Evolutionary conservation across 2,888 invertebrate species (phyloP), one percentile per base, ranked within the genome.

Genomic region (Priocnemis perturbator): DNA sequence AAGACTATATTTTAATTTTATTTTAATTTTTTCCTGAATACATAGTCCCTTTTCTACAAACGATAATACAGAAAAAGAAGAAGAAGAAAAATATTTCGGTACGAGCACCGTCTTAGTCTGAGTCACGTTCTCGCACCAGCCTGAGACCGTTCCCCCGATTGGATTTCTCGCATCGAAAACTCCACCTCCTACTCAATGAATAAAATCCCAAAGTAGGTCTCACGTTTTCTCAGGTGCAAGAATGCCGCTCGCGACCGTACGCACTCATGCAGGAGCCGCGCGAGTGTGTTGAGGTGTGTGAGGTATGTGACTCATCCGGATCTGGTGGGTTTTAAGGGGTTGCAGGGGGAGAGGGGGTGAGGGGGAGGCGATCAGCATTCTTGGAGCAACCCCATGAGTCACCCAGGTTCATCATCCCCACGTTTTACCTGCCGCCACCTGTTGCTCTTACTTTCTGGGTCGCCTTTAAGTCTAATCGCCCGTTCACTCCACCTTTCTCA

Each of bases 371-470:
- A 81, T 81, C 82, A 79, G 82, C 84, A 84, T 85, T 84, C 85
- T 75, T 71, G 79, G 84, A 79, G 85, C 82, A 85, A 84, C 85
- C 85, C 85, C 85, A 78, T 85, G 85, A 85, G 79, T 85, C 85
- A 85, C 76, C 83, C 7, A 37, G 77, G 73, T 70, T 81, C 80
- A 74, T 79, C 84, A 82, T 83, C 83, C 83, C 77, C 77, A 47
- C 58, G 65, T 58, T 67, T 67, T 83, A 86, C 85, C 85, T 85
- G 82, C 81, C 69, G 63, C 81, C 85, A 86, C 86, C 84, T 86
- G 85, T 86, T 86, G 86, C 83, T 62, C 67, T 61, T 52, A 44
- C 64, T 66, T 73, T 76, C 65, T 69, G 65, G 73, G 71, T 73
- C 77, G 74, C 66, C 68, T 62, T 67, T 56, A 52, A 60, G 37